Evolutionary conservation across 1,140 invertebrate species (phyloP), one percentile per base, ranked within the genome.

Genomic region (Aplysia californica): DNA sequence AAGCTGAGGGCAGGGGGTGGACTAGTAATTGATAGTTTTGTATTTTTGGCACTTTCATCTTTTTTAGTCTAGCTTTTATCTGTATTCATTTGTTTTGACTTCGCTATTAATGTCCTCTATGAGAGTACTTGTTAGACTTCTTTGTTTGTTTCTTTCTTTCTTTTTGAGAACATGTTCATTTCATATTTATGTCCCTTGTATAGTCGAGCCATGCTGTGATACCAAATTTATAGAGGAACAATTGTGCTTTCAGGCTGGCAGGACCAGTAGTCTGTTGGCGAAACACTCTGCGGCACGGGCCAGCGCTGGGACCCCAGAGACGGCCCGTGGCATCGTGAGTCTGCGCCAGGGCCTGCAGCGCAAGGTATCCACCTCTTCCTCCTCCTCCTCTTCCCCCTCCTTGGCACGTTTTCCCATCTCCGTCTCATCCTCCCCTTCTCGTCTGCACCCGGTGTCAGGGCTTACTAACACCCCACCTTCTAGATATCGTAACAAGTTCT

Each of bases 301-400:
- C n/a, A 83, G 84, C 76, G 86, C 86, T 18, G 83, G 86, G 59
- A 87, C 86, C 0, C 86, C 85, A 66, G 86, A 87, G 68, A 86
- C 85, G 10, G 84, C 84, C 6, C 75, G 86, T 56, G 86, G 86
- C 23, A 81, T 86, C 38, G 82, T 83, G 18, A 80, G 81, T 66
- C 70, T 87, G 5, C 77, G 80, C 23, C 77, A 79, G 41, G 80
- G 80, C 39, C 44, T 81, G 38, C 71, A 76, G 29, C 72, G 73
- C 15, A 80, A 79, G 77, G 79, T 77, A 80, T 58, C 76, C 10
- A 56, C 70, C 59, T 71, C 71, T 70, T 75, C 74, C n/a, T 35
- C 75, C n/a, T 39, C 33, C 35, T n/a, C 36, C 39, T 35, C 33
- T 23, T 67, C 72, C 29, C 35, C 72, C 31, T 73, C 76, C 41